Evolutionary conservation across 1,140 invertebrate species (phyloP), one percentile per base, ranked within the genome.

Genomic region (Hylaeus volcanicus): DNA sequence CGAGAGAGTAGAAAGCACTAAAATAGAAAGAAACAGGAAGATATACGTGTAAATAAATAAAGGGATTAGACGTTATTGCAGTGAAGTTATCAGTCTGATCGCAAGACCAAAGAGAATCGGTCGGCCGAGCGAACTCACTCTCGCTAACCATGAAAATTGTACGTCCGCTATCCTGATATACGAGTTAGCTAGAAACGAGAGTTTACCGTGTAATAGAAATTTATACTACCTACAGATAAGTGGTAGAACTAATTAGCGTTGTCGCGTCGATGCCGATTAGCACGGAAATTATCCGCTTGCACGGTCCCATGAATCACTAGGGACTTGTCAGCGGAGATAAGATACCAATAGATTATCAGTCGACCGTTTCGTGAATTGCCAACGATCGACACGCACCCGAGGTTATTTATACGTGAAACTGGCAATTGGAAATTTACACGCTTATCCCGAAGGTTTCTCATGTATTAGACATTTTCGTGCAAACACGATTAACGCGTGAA

Each of bases 61-160:
- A 26, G 26, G 26, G 26, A 26, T 26, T 26, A 26, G 26, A 26
- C 0, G 26, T 26, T 0, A 26, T 26, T 26, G 26, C 76, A 26
- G 72, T 76, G 79, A 77, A 81, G 66, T 8, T n/a, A 64, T 81
- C 65, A 43, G 4, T 37, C 5, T 66, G 68, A 55, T 68, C 61
- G 55, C 73, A 48, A 66, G 39, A n/a, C 64, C 53, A 51, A 74
- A 80, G n/a, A n/a, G 56, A 43, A 75, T 15, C 37, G 72, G 39
- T 63, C 48, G 56, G 26, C 12, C 48, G 60, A 55, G 79, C 48
- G 60, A 66, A 65, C 48, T 81, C 74, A 69, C 73, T 76, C 55
- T 81, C 74, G 15, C 79, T 81, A 81, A 76, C 64, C 39, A 60
- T 48, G 74, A 81, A 81, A 81, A 81, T 76, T 77, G 76, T 68